Conservation (phyloP, 2,888 invertebrate species). For the Muscina levida region DNA sequence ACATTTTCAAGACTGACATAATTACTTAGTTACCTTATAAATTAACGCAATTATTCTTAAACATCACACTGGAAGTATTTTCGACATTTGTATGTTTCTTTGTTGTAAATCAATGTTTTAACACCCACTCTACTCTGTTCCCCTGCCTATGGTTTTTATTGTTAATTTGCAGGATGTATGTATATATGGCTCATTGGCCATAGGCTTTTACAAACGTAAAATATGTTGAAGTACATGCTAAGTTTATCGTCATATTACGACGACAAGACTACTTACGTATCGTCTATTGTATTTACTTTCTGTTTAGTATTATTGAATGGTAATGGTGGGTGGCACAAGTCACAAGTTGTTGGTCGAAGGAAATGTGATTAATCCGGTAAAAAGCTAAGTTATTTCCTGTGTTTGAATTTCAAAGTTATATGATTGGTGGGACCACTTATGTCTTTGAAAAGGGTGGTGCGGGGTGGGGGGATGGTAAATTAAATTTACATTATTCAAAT, state of each 20-base stretch:
- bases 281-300: too few species aligned
- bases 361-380: slow-evolving; percentile 48
- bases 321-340: too few species aligned
- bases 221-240: slow-evolving; percentile 31
- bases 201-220: slow-evolving; percentile 14
- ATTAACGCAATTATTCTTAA: slow-evolving; percentile 38
- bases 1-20: slow-evolving; percentile 20
- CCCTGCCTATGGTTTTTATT: not conserved
- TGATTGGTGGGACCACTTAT: too few species aligned
- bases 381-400: slow-evolving; percentile 35
- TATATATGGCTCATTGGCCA: not conserved
- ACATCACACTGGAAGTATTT: not conserved
- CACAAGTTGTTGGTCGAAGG: too few species aligned
- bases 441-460: too few species aligned
- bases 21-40: slow-evolving; percentile 40
- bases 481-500: too few species aligned
- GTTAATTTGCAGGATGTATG: not conserved
- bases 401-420: slow-evolving; percentile 2
- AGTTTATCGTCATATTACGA: slow-evolving; percentile 34
- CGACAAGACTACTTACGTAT: too few species aligned
- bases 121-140: not conserved
- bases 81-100: slow-evolving; percentile 4
- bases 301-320: too few species aligned
- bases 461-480: too few species aligned
- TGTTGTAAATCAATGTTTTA: not conserved